Base-by-base conservation (phyloP, 2,113 vertebrate genomes). In the Austrofundulus limnaeus region DNA sequence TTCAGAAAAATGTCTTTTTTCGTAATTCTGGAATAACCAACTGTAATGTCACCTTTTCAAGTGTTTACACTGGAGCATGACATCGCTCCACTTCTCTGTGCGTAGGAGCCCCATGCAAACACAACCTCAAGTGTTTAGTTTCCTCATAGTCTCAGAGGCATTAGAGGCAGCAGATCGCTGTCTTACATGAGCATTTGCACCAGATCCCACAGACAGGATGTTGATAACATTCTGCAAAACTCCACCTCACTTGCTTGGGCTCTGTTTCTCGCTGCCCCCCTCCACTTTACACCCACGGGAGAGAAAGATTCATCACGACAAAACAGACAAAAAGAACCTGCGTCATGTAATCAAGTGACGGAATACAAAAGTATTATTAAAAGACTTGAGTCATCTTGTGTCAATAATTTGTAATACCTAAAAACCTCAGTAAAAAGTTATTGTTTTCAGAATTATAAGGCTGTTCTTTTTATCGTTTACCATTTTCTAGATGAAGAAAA, bases 191-290 rank as follows among this genome's bases (percentile, higher is more conserved):
- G 34, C 72, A 70, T 77, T 72, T 65, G 52, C 54, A 71, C 47
- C 80, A 86, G 82, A 70, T 86, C 82, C 77, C 60, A 75, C 66
- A 72, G 75, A 69, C 84, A 81, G 86, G 84, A 86, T 82, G 79
- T 73, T 77, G 79, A 88, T 83, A 79, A 81, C 55, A 82, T 88
- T 72, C 59, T 63, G 49, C 31, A 63, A 82, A n/a, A 72, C 63
- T 70, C 58, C 61, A 46, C 58, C 60, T 80, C 70, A 72, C 53
- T 57, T 34, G 1, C 9, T 21, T 48, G 14, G 64, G 23, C 20
- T 42, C 23, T 47, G 17, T 61, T 39, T 45, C 31, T 57, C 24
- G 61, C 42, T 28, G 37, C 54, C 45, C 20, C 68, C 49, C 64
- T 77, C 67, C 52, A n/a, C n/a, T 80, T 65, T 73, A 20, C 62